phyloP scores from a whole-genome alignment of 2,888 invertebrate species.

The Nyleta sp. region DNA sequence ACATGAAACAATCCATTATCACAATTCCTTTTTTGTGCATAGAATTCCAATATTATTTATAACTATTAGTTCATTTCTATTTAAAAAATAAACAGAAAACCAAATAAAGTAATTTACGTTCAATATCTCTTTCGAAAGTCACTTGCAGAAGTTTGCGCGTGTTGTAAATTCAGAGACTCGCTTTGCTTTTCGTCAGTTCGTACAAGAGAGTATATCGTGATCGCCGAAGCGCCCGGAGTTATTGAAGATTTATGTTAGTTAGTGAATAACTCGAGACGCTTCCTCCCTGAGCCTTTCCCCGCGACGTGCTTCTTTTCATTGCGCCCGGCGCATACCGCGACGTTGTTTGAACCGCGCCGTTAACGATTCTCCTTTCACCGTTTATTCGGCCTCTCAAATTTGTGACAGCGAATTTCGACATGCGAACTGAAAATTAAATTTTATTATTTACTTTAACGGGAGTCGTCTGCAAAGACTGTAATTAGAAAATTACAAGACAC shows the following conservation, averaged over 20 bases:
- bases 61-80: too few relatives aligned
- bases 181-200: slow-evolving; percentile 33
- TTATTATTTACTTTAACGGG: slow-evolving; percentile 1
- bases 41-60: too few relatives aligned
- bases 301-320: slow-evolving; percentile 35
- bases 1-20: too few relatives aligned
- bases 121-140: too few relatives aligned
- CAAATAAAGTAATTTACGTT: too few relatives aligned
- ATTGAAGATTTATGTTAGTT: slow-evolving; percentile 41
- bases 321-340: slow-evolving; percentile 52
- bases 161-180: slow-evolving; percentile 1
- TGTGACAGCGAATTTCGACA: slow-evolving; percentile 25
- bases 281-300: slow-evolving; percentile 33
- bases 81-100: too few relatives aligned
- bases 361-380: slow-evolving; percentile 43
- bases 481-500: too few relatives aligned
- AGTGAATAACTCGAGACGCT: slow-evolving; percentile 36
- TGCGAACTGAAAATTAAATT: slow-evolving; percentile 6
- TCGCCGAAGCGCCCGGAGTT: slow-evolving; percentile 25
- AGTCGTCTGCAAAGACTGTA: too few relatives aligned
- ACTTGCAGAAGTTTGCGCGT: not conserved
- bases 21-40: too few relatives aligned
- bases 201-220: slow-evolving; percentile 24
- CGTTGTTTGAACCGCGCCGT: slow-evolving; percentile 35
- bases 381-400: slow-evolving; percentile 26